phyloP scores from a whole-genome alignment of 2,888 invertebrate species.

The Malachius bipustulatus region DNA sequence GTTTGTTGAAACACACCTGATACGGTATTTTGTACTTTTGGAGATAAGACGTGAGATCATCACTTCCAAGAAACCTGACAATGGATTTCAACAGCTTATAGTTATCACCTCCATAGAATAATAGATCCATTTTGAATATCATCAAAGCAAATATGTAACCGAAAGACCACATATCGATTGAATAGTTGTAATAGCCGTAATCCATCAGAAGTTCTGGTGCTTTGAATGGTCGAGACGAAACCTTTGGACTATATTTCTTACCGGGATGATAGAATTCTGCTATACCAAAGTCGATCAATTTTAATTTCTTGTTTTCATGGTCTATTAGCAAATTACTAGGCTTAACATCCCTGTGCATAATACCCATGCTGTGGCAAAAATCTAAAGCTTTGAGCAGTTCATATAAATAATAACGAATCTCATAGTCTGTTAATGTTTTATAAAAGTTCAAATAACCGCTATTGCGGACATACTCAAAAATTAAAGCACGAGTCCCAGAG shows the following conservation, averaged over 20 bases:
- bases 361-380: constrained; percentile 99
- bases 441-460: constrained; percentile 99
- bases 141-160: constrained; percentile 99
- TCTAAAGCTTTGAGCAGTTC: constrained; percentile 97
- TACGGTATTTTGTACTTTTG: constrained; percentile 99
- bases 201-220: constrained; percentile 98
- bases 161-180: constrained; percentile 99
- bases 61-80: constrained; percentile 98
- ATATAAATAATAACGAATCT: constrained; percentile 98
- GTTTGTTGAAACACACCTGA: constrained; percentile 98
- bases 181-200: constrained; percentile 99
- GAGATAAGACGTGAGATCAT: constrained; percentile 98
- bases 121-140: constrained; percentile 99
- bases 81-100: constrained; percentile 99
- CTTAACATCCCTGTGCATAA: constrained; percentile 99
- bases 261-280: constrained; percentile 99
- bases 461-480: constrained; percentile 99
- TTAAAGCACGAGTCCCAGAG: constrained; percentile 94
- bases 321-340: constrained; percentile 99
- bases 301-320: constrained; percentile 96
- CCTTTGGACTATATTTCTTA: constrained; percentile 99
- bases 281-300: constrained; percentile 99
- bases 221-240: constrained; percentile 98
- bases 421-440: constrained; percentile 98
- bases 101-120: constrained; percentile 99